Conservation (phyloP, 92 coral and sea anemone genomes). For the Micromussa lordhowensis region DNA sequence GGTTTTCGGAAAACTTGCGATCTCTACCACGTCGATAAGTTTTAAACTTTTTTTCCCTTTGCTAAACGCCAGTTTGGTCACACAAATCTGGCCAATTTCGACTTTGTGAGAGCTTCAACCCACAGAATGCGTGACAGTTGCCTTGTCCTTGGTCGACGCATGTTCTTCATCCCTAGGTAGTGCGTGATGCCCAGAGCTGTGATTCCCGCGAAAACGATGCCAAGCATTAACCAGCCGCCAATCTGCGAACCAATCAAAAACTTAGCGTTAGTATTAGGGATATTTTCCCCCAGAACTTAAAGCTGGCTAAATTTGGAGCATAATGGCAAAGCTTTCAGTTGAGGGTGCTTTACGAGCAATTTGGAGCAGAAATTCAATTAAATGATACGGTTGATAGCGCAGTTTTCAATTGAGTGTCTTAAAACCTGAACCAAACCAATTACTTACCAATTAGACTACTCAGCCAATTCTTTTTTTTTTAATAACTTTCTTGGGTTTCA, state of each 20-base stretch:
- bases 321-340: too few relatives aligned
- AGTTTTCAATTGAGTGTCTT: too few relatives aligned
- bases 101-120: slow-evolving; percentile 81
- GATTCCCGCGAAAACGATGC: slow-evolving; percentile 81
- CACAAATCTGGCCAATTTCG: slow-evolving; percentile 80
- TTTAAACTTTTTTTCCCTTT: not conserved
- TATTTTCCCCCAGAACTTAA: too few relatives aligned
- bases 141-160: slow-evolving; percentile 47
- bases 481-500: too few relatives aligned
- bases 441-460: too few relatives aligned
- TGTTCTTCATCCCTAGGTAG: slow-evolving; percentile 68
- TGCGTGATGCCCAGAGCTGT: slow-evolving; percentile 72
- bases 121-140: slow-evolving; percentile 66
- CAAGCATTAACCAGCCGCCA: slow-evolving; percentile 92
- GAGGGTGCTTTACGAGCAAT: too few relatives aligned
- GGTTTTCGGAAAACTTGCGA: not conserved
- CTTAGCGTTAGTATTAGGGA: too few relatives aligned
- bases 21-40: not conserved
- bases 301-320: too few relatives aligned
- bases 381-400: too few relatives aligned
- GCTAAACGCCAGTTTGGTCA: slow-evolving; percentile 1
- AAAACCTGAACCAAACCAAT: too few relatives aligned
- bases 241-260: slow-evolving; percentile 52
- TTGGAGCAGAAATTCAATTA: too few relatives aligned
- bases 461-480: too few relatives aligned